These are phyloP conservation scores for Artemia sinica DNA, from an alignment of 2,888 invertebrate genomes.

Conservation along the genomic window DNA sequence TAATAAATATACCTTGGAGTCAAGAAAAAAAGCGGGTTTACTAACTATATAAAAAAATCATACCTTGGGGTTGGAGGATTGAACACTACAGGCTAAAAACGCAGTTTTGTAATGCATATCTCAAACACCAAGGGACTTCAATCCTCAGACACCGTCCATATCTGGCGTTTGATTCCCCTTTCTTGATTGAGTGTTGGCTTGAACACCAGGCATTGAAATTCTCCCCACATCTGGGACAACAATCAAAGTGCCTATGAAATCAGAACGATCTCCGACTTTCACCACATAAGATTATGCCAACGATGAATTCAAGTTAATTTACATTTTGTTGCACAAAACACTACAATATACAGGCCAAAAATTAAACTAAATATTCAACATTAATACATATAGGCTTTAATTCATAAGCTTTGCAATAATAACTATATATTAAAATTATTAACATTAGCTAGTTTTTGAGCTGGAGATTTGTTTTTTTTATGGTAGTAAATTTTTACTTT, in stretches of 20 bases:
- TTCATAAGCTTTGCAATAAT: constrained; percentile 5
- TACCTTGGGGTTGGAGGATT: constrained; percentile 62
- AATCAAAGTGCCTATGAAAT: constrained; percentile 86
- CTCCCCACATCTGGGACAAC: constrained; percentile 91
- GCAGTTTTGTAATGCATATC: constrained; percentile 74
- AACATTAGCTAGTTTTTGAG: not conserved
- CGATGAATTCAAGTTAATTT: constrained; percentile 32
- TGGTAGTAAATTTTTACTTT: too few species aligned
- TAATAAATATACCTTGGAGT: constrained; percentile 27
- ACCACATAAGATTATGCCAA: constrained; percentile 82
- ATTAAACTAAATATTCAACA: not conserved
- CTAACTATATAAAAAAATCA: too few species aligned
- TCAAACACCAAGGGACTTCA: constrained; percentile 66
- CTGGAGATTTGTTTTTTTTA: too few species aligned
- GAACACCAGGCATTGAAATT: constrained; percentile 64
- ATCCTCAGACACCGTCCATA: constrained; percentile 65
- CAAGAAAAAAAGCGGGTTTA: too few species aligned
- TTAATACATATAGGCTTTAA: too few species aligned
- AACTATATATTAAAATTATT: constrained; percentile 15
- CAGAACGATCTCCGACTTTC: constrained; percentile 73
- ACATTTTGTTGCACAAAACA: constrained; percentile 14
- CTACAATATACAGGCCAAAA: not conserved
- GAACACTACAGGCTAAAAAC: constrained; percentile 82
- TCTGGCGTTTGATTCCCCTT: constrained; percentile 49
- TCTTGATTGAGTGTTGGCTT: constrained; percentile 58